These are phyloP conservation scores for Sebastes schlegelii DNA, from an alignment of 2,113 vertebrate species.

Conservation along the genomic window DNA sequence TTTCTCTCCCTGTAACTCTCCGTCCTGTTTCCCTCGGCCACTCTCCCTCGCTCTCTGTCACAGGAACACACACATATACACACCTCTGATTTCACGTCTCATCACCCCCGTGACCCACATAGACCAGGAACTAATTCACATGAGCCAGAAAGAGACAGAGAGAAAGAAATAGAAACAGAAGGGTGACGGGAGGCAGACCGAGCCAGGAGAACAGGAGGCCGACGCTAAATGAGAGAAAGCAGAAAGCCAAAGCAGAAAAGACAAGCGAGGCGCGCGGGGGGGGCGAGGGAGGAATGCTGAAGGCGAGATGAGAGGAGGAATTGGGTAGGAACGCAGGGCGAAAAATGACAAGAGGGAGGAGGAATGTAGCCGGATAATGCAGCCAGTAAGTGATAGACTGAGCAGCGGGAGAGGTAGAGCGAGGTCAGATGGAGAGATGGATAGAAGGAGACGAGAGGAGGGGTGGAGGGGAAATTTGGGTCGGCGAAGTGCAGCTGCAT, in stretches of 20 bases:
- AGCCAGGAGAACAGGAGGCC: constrained; percentile 19
- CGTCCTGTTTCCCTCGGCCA: constrained; percentile 11
- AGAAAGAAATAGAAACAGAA: constrained; percentile 28
- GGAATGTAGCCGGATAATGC: constrained; percentile 51
- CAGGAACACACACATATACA: constrained; percentile 49
- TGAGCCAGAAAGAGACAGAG: constrained; percentile 20
- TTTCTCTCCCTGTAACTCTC: background rate
- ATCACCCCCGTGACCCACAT: constrained; percentile 69
- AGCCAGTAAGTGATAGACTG: constrained; percentile 68
- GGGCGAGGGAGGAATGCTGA: background rate
- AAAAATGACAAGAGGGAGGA: constrained; percentile 26
- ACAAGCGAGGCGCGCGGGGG: constrained; percentile 7
- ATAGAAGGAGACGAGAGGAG: constrained; percentile 40
- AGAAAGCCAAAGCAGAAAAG: constrained; percentile 22
- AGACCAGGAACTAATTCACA: constrained; percentile 52
- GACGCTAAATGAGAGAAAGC: constrained; percentile 20
- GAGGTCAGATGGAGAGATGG: constrained; percentile 69
- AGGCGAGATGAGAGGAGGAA: constrained; percentile 40
- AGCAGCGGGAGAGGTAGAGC: constrained; percentile 55
- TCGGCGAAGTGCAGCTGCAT: constrained; percentile 73
- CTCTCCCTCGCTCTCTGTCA: constrained; percentile 20
- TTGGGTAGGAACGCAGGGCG: background rate
- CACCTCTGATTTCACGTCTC: constrained; percentile 68
- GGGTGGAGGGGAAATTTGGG: constrained; percentile 64
- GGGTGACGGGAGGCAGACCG: constrained; percentile 41